phyloP scores from a whole-genome alignment of 2,888 invertebrate species.

The Petrolisthes cinctipes region DNA sequence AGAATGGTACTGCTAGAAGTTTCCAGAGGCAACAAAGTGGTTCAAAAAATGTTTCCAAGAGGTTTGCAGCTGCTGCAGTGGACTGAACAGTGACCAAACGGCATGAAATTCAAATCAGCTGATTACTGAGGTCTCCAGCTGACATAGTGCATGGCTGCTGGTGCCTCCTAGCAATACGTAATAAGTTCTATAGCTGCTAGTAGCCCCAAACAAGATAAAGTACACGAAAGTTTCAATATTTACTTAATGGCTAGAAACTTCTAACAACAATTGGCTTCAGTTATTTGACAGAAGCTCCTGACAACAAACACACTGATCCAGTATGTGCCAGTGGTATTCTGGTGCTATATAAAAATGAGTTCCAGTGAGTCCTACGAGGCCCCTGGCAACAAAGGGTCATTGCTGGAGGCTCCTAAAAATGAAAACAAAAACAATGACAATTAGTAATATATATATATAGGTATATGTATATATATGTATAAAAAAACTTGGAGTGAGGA shows the following conservation, averaged over 20 bases:
- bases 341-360: slow-evolving; percentile 6
- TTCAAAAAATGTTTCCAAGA: slow-evolving; percentile 12
- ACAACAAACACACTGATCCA: slow-evolving; percentile 34
- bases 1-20: slow-evolving; percentile 29
- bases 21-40: slow-evolving; percentile 23
- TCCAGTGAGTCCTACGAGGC: slow-evolving; percentile 28
- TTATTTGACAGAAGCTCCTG: slow-evolving; percentile 34
- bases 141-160: neutral
- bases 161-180: slow-evolving; percentile 16
- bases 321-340: slow-evolving; percentile 20
- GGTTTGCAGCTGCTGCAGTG: neutral
- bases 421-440: neutral
- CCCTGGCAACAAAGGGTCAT: slow-evolving; percentile 21
- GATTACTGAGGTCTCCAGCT: neutral
- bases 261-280: slow-evolving; percentile 40
- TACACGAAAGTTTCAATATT: slow-evolving; percentile 16
- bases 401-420: slow-evolving; percentile 29
- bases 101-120: slow-evolving; percentile 10
- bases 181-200: slow-evolving; percentile 9
- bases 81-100: slow-evolving; percentile 2
- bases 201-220: slow-evolving; percentile 22
- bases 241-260: slow-evolving; percentile 28
- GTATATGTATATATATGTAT: neutral
- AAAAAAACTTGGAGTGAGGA: slow-evolving; percentile 9
- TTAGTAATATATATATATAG: neutral